Conservation (phyloP, 2,797 vertebrate species). For the Neosilurus hyrtlii region DNA sequence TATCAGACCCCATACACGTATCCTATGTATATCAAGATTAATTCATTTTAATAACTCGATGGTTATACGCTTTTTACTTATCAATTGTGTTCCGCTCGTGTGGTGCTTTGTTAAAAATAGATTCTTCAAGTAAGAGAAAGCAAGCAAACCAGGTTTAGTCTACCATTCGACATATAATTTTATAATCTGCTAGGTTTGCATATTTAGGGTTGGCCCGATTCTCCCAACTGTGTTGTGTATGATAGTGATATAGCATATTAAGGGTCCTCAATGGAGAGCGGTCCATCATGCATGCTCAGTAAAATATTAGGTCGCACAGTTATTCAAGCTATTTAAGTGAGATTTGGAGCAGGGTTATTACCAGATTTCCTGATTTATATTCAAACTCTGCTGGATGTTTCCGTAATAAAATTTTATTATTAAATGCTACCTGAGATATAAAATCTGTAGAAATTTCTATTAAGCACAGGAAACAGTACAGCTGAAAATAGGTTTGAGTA, state of each 20-base stretch:
- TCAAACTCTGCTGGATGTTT: neutral
- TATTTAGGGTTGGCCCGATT: neutral
- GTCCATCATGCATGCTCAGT: neutral
- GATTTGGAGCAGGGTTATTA: neutral
- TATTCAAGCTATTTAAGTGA: neutral
- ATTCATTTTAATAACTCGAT: too few relatives aligned
- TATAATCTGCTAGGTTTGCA: neutral
- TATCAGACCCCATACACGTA: too few relatives aligned
- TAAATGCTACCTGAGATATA: too few relatives aligned
- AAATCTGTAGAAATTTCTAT: neutral
- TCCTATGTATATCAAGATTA: too few relatives aligned
- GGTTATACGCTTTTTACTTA: too few relatives aligned
- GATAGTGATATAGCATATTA: neutral
- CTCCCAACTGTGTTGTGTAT: neutral
- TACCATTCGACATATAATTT: neutral
- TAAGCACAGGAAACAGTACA: neutral
- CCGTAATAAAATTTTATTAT: too few relatives aligned
- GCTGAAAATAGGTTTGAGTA: neutral
- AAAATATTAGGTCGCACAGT: neutral
- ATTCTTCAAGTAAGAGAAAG: neutral
- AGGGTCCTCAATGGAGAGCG: neutral
- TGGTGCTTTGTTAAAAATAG: neutral
- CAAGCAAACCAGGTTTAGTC: neutral
- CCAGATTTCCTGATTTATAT: neutral
- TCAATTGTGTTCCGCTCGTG: too few relatives aligned